phyloP scores from a whole-genome alignment of 2,797 vertebrate species.

The Dryobates pubescens region DNA sequence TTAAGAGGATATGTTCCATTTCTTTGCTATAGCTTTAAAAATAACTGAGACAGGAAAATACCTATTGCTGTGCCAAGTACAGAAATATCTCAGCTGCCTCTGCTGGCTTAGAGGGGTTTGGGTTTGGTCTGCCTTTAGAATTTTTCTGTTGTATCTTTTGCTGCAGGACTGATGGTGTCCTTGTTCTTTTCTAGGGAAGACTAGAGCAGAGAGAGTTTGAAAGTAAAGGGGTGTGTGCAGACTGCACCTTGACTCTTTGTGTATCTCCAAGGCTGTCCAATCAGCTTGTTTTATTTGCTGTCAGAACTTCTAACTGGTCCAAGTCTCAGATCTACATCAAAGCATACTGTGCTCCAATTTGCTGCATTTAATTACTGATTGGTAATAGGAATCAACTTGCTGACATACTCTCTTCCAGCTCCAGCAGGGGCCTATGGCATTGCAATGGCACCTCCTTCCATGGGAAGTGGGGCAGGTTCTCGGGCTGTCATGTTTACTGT shows the following conservation, averaged over 20 bases:
- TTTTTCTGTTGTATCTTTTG: background rate
- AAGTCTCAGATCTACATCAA: background rate
- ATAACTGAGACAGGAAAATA: background rate
- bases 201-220: background rate
- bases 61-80: background rate
- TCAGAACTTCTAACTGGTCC: background rate
- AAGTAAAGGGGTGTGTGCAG: background rate
- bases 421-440: constrained; percentile 85
- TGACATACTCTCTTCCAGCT: constrained; percentile 72
- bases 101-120: background rate
- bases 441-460: constrained; percentile 60
- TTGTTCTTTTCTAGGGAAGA: background rate
- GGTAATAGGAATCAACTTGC: background rate
- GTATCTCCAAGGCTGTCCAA: background rate
- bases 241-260: background rate
- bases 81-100: background rate
- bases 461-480: constrained; percentile 76
- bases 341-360: background rate
- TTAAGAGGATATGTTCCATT: background rate
- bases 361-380: background rate
- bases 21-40: constrained; percentile 28
- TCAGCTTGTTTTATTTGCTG: background rate
- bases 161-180: background rate
- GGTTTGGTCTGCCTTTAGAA: background rate
- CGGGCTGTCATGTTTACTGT: constrained; percentile 94